Evolutionary conservation across 2,113 vertebrate genomes (phyloP).

Genomic region (Zingel zingel): DNA sequence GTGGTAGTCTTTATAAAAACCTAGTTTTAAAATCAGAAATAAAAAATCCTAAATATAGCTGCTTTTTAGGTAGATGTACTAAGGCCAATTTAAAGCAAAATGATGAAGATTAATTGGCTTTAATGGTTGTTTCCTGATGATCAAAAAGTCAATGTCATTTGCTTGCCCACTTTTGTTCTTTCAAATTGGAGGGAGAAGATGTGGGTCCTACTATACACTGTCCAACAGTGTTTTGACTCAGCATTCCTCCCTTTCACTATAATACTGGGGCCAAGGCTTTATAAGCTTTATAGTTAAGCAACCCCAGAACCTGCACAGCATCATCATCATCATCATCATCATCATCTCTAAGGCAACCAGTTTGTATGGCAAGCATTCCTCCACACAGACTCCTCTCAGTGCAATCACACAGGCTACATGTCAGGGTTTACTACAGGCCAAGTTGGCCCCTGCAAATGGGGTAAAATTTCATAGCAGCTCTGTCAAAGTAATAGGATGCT

Average conservation of each 20-base stretch:
- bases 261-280: neutral
- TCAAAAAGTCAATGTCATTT: neutral
- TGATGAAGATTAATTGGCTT: neutral
- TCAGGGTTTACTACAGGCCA: constrained; percentile 24
- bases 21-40: constrained; percentile 7
- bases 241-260: neutral
- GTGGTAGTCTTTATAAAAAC: constrained; percentile 16
- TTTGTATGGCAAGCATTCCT: constrained; percentile 48
- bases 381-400: constrained; percentile 21
- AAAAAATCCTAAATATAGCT: neutral
- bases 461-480: constrained; percentile 43
- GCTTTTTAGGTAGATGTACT: neutral
- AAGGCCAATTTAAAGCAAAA: neutral
- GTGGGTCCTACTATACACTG: neutral
- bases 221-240: neutral
- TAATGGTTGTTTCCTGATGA: neutral
- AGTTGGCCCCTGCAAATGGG: constrained; percentile 23
- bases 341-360: constrained; percentile 37
- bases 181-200: neutral
- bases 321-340: constrained; percentile 34
- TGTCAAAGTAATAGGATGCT: constrained; percentile 44
- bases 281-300: neutral
- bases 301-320: constrained; percentile 15
- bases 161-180: neutral
- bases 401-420: constrained; percentile 4